phyloP scores from a whole-genome alignment of 1,140 invertebrate genomes.

The Drosophila melanica region DNA sequence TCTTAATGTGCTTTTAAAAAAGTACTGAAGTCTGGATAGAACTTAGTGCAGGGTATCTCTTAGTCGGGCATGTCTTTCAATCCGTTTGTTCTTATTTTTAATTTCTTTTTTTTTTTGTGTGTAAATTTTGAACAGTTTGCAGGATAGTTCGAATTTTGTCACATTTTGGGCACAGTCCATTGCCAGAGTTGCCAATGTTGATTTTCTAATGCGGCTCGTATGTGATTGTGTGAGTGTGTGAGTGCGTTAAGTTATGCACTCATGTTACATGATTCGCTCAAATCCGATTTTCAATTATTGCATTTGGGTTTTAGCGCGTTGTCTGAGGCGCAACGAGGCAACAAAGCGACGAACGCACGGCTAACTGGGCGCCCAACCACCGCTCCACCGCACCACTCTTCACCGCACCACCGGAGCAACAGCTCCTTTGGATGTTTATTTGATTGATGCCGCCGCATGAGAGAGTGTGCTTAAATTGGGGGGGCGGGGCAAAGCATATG shows the following conservation, averaged over 20 bases:
- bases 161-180: slow-evolving; percentile 8
- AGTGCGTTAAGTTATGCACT: slow-evolving; percentile 39
- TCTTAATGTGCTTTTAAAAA: no score
- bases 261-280: slow-evolving; percentile 43
- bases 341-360: not conserved
- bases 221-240: not conserved
- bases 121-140: slow-evolving; percentile 59
- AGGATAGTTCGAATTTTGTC: slow-evolving; percentile 49
- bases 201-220: slow-evolving; percentile 3
- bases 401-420: not conserved
- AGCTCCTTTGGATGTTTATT: slow-evolving; percentile 36
- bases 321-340: slow-evolving; percentile 4
- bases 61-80: not conserved
- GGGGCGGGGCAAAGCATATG: not conserved
- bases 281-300: slow-evolving; percentile 70
- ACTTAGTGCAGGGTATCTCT: not conserved
- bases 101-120: not conserved
- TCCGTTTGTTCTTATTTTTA: slow-evolving; percentile 9
- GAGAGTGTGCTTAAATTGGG: not conserved
- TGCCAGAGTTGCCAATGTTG: slow-evolving; percentile 14
- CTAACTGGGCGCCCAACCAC: not conserved
- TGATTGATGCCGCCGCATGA: slow-evolving; percentile 19
- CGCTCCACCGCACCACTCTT: not conserved
- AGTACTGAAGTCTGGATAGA: no score
- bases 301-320: slow-evolving; percentile 54